Percentiles rank a stretch among this genome's conserved stretches.
Conservation (phyloP, 2,113 vertebrate species). For the Phyllopteryx taeniolatus region DNA sequence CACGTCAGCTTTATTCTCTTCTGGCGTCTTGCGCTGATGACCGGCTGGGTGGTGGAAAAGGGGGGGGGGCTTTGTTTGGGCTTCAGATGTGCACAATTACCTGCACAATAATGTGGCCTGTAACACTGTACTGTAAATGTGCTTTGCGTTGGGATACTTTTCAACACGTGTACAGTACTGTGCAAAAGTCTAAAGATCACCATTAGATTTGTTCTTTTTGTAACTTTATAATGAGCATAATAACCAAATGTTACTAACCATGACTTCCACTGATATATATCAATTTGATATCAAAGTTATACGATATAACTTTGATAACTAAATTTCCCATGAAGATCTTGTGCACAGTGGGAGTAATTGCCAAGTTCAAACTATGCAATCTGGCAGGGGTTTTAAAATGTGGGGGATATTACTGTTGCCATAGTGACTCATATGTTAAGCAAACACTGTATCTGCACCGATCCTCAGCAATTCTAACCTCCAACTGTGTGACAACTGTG, state of each 20-base stretch:
- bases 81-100: conserved; percentile 37
- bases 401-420: too few relatives aligned
- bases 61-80: conserved; percentile 12
- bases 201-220: not conserved
- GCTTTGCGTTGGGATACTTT: conserved; percentile 5
- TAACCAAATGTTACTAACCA: not conserved
- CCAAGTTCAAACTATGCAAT: too few relatives aligned
- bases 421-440: too few relatives aligned
- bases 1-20: conserved; percentile 27
- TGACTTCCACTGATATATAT: too few relatives aligned
- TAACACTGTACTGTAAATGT: not conserved
- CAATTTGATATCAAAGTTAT: too few relatives aligned
- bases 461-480: too few relatives aligned
- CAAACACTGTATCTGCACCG: too few relatives aligned
- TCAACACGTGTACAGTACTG: conserved; percentile 10
- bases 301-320: too few relatives aligned
- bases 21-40: conserved; percentile 28
- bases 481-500: too few relatives aligned
- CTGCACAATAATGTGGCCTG: conserved; percentile 25
- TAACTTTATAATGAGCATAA: not conserved
- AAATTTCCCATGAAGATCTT: too few relatives aligned
- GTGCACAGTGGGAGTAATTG: too few relatives aligned
- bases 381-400: too few relatives aligned
- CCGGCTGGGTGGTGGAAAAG: not conserved
- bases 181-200: not conserved